Base-by-base conservation (phyloP, 1,140 invertebrate species). In the Alviniconcha marisindica region DNA sequence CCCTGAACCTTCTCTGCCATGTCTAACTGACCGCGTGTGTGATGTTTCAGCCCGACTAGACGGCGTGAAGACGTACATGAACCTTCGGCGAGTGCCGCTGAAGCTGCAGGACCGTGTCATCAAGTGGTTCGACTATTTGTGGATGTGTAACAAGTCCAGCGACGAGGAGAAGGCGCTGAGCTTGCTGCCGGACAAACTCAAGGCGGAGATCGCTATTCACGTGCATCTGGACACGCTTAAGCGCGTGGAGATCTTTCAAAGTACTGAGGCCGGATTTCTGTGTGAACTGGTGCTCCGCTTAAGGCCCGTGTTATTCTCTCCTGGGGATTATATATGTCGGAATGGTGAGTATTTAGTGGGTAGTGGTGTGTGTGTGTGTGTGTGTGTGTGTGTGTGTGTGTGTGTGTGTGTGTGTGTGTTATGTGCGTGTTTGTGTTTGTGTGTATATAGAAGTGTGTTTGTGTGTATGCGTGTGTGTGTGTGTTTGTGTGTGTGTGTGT, bases 121-220 rank as follows among this genome's bases (percentile, higher is more conserved):
- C 93, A 98, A 98, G 93, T 99, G 98, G 98, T 99, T 99, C 93
- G 98, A 99, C 94, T 99, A 99, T 93, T 95, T 99, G 84, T 99
- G 98, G 98, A 95, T 99, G 84, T 99, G 97, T 83, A 98, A 99
- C 94, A 99, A 99, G 93, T 99, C 97, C 91, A 98, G 97, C 0
- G 98, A 99, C 92, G 98, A 99, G 93, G 98, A 99, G 92, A 97
- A 96, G 93, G 90, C 90, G 0, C 83, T 93, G 3, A 85, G 86
- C 69, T 85, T 93, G 38, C 87, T 93, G 56, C 84, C 94, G 94
- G 98, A 99, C 94, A 99, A 99, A 94, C 95, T 99, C 86, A 99
- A 99, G 94, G 98, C 98, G 54, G 98, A 99, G 94, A 99, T 99
- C 88, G 98, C 98, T 86, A 99, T 99, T 93, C 99, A 99, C 94